Evolutionary conservation across 2,888 invertebrate genomes (phyloP).

Genomic region (Notodonta dromedarius): DNA sequence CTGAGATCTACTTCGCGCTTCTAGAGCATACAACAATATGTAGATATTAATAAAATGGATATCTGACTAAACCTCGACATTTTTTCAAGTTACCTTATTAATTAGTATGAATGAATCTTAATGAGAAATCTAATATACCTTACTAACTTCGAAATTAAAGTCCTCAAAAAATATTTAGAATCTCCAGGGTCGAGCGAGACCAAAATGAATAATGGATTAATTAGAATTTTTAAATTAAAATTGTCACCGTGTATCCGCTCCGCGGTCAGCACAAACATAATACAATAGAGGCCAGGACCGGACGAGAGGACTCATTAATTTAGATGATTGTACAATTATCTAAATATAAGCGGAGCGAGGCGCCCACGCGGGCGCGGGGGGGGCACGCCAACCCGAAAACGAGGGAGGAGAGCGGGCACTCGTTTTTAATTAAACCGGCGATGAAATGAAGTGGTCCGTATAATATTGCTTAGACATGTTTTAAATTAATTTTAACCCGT

Average conservation of each 20-base stretch:
- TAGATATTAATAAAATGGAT: slow-evolving; percentile 1
- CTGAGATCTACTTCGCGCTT: slow-evolving; percentile 43
- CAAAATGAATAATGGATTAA: slow-evolving; percentile 57
- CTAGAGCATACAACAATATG: too few relatives aligned
- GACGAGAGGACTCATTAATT: slow-evolving; percentile 84
- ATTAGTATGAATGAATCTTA: slow-evolving; percentile 20
- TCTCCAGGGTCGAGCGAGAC: slow-evolving; percentile 41
- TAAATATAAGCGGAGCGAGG: slow-evolving; percentile 83
- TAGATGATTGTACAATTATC: slow-evolving; percentile 85
- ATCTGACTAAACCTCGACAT: slow-evolving; percentile 22
- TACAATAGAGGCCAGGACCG: slow-evolving; percentile 79
- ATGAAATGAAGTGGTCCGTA: slow-evolving; percentile 84
- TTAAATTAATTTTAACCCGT: slow-evolving; percentile 80
- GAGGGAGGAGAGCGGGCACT: slow-evolving; percentile 81
- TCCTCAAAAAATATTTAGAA: slow-evolving; percentile 39
- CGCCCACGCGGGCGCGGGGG: slow-evolving; percentile 75
- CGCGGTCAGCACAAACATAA: slow-evolving; percentile 69
- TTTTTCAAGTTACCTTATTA: slow-evolving; percentile 24
- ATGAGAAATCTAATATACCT: slow-evolving; percentile 20
- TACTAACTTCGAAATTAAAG: slow-evolving; percentile 35
- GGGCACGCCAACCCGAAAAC: slow-evolving; percentile 80
- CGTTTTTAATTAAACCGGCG: slow-evolving; percentile 84
- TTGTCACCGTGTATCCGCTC: slow-evolving; percentile 71
- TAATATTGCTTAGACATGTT: slow-evolving; percentile 84
- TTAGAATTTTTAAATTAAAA: slow-evolving; percentile 67